Evolutionary conservation across 2,113 vertebrate genomes (phyloP), one percentile per base, ranked within the genome.

Genomic region (Lagenorhynchus albirostris): DNA sequence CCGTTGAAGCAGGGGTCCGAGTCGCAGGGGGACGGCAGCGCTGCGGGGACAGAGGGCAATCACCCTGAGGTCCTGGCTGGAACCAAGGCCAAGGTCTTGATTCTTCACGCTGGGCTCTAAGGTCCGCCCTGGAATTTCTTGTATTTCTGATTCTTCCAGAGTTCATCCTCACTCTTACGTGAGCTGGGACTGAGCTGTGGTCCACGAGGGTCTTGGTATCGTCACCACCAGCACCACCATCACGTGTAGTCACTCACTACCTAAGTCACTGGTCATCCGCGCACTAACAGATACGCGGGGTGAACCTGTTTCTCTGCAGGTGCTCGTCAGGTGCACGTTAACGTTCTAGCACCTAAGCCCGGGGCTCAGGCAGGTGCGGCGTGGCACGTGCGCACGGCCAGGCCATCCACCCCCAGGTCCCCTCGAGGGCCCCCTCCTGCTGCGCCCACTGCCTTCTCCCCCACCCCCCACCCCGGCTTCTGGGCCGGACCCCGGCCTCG

Each of bases 1-100:
- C 99, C 99, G 0, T 99, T 99, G 98, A 99, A 98, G 98, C 99
- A 99, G 96, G 99, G 99, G 92, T 99, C 99, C 0, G 99, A 99
- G 98, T 99, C 99, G 0, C 99, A 99, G 97, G 99, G 99, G 12
- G 99, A 99, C 0, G 99, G 99, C 98, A 99, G 98, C 36, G 99
- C 99, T 99, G 98, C 98, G 98, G 98, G 98, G 98, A 96, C 93
- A 96, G 89, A 95, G 74, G 44, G 77, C 3, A 5, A 38, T 83
- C 76, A 70, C 50, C 81, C 58, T 58, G 68, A 6, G 21, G 31
- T 21, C 31, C 62, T 41, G 25, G 12, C 82, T 60, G 41, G 74
- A 41, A 29, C 41, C 47, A 3, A 3, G 11, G 44, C 1, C 15
- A 20, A 15, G 8, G 3, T 29, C 74, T 15, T 1, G 29, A 21